Conservation (phyloP, 2,797 vertebrate species). For the Channallabes apus region DNA sequence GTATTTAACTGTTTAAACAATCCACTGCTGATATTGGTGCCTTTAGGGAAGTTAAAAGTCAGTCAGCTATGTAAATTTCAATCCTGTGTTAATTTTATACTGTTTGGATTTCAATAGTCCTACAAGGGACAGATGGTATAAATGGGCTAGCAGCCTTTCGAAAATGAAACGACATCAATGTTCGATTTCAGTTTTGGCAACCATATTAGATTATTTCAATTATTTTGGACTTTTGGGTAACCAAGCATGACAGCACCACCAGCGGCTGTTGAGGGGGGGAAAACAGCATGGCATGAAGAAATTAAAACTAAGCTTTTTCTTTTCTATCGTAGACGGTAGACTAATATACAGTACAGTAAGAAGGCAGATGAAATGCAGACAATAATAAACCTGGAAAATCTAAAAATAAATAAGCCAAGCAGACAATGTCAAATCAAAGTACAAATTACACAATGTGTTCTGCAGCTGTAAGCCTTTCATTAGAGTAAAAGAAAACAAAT, state of each 20-base stretch:
- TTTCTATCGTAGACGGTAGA: background rate
- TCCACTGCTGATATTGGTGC: slow-evolving; percentile 11
- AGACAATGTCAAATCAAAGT: background rate
- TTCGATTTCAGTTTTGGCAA: background rate
- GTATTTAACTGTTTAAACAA: slow-evolving; percentile 13
- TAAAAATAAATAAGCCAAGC: background rate
- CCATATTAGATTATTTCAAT: background rate
- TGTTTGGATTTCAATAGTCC: background rate
- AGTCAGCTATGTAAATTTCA: slow-evolving; percentile 15
- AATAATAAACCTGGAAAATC: background rate
- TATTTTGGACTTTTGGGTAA: background rate
- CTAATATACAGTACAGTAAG: background rate
- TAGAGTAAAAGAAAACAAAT: background rate
- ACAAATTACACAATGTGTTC: background rate
- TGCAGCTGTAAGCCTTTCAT: background rate
- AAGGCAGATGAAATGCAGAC: background rate
- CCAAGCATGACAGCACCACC: slow-evolving; percentile 7
- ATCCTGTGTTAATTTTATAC: slow-evolving; percentile 15
- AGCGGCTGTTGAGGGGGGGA: background rate
- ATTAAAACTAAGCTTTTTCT: background rate
- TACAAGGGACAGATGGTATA: slow-evolving; percentile 2
- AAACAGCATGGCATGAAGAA: background rate
- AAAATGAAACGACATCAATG: background rate
- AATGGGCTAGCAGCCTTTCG: background rate
- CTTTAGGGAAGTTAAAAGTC: background rate